phyloP scores from a whole-genome alignment of 2,113 vertebrate species.

The Engraulis encrasicolus region DNA sequence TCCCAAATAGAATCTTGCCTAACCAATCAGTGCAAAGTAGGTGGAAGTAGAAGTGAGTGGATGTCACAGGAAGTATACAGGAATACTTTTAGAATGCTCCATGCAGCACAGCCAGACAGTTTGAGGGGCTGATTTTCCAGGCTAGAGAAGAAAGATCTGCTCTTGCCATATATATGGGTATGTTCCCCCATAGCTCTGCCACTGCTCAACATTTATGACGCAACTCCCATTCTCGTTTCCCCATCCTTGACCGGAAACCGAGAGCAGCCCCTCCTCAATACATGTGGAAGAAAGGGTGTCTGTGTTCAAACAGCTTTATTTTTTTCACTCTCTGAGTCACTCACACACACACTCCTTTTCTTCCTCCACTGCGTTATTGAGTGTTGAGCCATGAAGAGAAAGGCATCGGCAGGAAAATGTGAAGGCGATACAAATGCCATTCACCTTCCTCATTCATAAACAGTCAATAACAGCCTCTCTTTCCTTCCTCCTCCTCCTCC shows the following conservation, averaged over 20 bases:
- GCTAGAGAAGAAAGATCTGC: slow-evolving; percentile 10
- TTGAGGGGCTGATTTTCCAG: too few relatives aligned
- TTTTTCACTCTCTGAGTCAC: slow-evolving; percentile 46
- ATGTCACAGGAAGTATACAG: too few relatives aligned
- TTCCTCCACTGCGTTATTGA: slow-evolving; percentile 61
- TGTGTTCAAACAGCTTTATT: slow-evolving; percentile 68
- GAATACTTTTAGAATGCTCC: too few relatives aligned
- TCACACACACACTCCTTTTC: slow-evolving; percentile 44
- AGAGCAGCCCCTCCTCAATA: slow-evolving; percentile 56
- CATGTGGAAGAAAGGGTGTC: slow-evolving; percentile 72
- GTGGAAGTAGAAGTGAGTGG: too few relatives aligned
- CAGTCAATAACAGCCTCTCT: too few relatives aligned
- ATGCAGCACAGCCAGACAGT: too few relatives aligned
- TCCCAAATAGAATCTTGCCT: too few relatives aligned
- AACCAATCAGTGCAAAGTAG: too few relatives aligned
- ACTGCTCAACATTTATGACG: slow-evolving; percentile 40
- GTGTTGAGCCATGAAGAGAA: slow-evolving; percentile 66
- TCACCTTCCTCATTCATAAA: slow-evolving; percentile 61
- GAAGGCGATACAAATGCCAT: slow-evolving; percentile 63
- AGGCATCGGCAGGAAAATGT: slow-evolving; percentile 52
- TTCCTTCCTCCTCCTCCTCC: slow-evolving; percentile 38
- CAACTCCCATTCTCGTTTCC: slow-evolving; percentile 53
- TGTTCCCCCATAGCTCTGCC: neutral
- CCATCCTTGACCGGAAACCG: slow-evolving; percentile 55
- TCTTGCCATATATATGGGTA: neutral